Evolutionary conservation across 1,140 invertebrate species (phyloP).

Genomic region (Drosophila obscura): DNA sequence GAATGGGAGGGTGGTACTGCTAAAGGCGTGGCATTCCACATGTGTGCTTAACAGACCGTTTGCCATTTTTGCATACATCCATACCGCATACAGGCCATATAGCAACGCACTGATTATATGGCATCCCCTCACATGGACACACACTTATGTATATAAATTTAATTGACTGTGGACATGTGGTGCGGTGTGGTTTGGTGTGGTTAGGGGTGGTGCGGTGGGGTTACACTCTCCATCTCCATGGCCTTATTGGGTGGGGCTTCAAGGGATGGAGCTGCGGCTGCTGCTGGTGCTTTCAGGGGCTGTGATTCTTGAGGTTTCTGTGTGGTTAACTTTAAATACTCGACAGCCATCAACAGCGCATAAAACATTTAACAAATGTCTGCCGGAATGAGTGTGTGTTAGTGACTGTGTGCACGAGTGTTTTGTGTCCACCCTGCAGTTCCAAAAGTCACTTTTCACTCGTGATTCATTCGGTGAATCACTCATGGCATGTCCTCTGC

Average conservation of each 20-base stretch:
- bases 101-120: constrained; percentile 66
- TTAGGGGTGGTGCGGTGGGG: constrained; percentile 6
- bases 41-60: constrained; percentile 81
- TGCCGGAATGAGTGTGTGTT: constrained; percentile 32
- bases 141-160: constrained; percentile 63
- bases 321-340: constrained; percentile 81
- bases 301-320: constrained; percentile 78
- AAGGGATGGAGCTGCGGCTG: not conserved
- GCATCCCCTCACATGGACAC: constrained; percentile 47
- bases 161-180: constrained; percentile 78
- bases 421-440: too few relatives aligned
- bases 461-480: too few relatives aligned
- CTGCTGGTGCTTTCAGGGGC: constrained; percentile 26
- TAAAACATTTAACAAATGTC: constrained; percentile 79
- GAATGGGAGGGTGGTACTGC: constrained; percentile 16
- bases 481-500: too few relatives aligned
- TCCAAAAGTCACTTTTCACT: too few relatives aligned
- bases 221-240: constrained; percentile 25
- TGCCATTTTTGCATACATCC: constrained; percentile 76
- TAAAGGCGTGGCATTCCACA: constrained; percentile 61
- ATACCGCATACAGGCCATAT: constrained; percentile 33
- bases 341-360: constrained; percentile 79
- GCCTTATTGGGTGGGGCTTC: constrained; percentile 24
- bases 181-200: constrained; percentile 11
- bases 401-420: not conserved